Conservation (phyloP, 2,797 vertebrate species). For the Cygnus olor region DNA sequence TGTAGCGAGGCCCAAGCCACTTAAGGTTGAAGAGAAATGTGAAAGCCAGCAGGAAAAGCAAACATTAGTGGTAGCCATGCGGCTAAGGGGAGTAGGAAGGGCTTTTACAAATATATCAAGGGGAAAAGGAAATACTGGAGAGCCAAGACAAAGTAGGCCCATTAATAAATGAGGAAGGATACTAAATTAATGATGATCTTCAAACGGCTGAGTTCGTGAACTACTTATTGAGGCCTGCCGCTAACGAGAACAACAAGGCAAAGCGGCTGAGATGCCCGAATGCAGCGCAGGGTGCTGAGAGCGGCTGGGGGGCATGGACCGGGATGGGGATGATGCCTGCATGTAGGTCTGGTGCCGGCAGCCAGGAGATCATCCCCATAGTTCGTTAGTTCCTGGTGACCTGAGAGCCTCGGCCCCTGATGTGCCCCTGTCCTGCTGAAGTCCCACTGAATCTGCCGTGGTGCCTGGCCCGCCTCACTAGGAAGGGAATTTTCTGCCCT, state of each 20-base stretch:
- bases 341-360: background rate
- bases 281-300: background rate
- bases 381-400: background rate
- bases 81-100: constrained; percentile 64
- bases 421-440: background rate
- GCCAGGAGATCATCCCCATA: background rate
- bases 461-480: background rate
- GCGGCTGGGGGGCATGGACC: background rate
- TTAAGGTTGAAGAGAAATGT: constrained; percentile 52
- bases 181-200: constrained; percentile 78
- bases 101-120: constrained; percentile 76
- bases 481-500: background rate
- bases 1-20: background rate
- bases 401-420: background rate
- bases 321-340: background rate
- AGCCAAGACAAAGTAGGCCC: constrained; percentile 72
- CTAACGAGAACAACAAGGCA: constrained; percentile 68
- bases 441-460: background rate
- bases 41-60: constrained; percentile 63
- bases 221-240: constrained; percentile 70
- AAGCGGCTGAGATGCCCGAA: constrained; percentile 50
- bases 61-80: constrained; percentile 61
- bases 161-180: constrained; percentile 78
- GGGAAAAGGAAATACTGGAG: constrained; percentile 74
- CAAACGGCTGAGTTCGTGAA: constrained; percentile 75